Conservation (phyloP, 30 jellyfish, hydroid and myxozoan genomes). For the Turritopsis dohrnii region DNA sequence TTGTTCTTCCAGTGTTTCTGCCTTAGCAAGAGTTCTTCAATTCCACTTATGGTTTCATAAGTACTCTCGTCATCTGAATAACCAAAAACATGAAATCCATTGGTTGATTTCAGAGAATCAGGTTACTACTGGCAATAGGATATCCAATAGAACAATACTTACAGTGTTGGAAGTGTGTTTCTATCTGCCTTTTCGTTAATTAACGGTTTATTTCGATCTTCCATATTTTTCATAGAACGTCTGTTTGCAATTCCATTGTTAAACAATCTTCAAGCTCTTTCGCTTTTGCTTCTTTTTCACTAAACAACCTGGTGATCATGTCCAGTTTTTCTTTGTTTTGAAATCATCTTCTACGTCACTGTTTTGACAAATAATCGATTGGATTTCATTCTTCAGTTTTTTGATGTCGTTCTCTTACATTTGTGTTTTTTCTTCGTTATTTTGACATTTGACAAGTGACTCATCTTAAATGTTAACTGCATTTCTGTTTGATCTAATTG, state of each 20-base stretch:
- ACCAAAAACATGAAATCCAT: background rate
- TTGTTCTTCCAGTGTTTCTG: too few relatives aligned
- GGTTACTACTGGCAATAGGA: background rate
- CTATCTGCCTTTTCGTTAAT: background rate
- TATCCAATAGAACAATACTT: background rate
- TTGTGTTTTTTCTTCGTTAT: background rate
- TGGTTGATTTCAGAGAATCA: background rate
- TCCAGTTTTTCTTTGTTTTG: background rate
- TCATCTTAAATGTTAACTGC: background rate
- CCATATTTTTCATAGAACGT: background rate
- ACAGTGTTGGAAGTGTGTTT: background rate
- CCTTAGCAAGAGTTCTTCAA: too few relatives aligned
- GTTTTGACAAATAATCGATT: background rate
- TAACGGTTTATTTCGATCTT: background rate
- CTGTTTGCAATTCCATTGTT: background rate
- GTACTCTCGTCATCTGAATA: background rate
- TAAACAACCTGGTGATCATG: background rate
- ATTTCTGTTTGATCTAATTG: background rate
- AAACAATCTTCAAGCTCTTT: background rate
- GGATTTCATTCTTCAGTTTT: background rate
- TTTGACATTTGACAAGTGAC: background rate
- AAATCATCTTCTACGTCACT: background rate
- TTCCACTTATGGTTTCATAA: background rate
- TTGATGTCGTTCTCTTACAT: background rate
- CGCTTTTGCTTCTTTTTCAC: background rate